Conservation (phyloP, 2,888 invertebrate genomes). For the Drosophila percnosoma region DNA sequence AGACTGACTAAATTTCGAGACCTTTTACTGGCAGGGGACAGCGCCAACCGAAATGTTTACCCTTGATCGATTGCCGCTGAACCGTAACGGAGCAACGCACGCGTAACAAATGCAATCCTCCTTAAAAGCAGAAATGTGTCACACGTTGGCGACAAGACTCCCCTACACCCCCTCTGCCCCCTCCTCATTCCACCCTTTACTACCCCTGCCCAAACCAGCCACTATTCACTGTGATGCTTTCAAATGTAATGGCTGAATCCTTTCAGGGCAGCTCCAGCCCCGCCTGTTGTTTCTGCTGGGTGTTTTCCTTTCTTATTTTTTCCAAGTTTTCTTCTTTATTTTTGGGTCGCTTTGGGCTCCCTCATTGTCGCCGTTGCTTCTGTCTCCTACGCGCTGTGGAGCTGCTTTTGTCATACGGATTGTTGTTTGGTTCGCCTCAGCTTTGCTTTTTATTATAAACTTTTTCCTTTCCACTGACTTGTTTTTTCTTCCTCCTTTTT, state of each 20-base stretch:
- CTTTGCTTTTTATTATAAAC: slow-evolving; percentile 64
- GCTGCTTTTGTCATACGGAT: slow-evolving; percentile 60
- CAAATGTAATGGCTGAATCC: slow-evolving; percentile 72
- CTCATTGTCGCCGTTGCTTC: slow-evolving; percentile 69
- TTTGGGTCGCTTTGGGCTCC: slow-evolving; percentile 44
- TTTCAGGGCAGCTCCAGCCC: slow-evolving; percentile 62
- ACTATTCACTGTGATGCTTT: slow-evolving; percentile 33
- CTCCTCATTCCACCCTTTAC: background rate
- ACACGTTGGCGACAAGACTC: slow-evolving; percentile 64
- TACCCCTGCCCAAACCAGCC: background rate
- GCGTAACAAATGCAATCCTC: slow-evolving; percentile 81
- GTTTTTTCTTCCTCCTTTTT: slow-evolving; percentile 27
- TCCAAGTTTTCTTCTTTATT: slow-evolving; percentile 26
- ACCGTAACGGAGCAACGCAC: slow-evolving; percentile 76
- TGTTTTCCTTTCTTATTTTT: slow-evolving; percentile 28
- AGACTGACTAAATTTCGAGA: slow-evolving; percentile 77
- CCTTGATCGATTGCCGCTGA: slow-evolving; percentile 81
- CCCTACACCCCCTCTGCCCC: background rate
- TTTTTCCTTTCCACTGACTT: slow-evolving; percentile 54
- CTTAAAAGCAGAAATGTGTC: slow-evolving; percentile 84
- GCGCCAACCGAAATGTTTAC: slow-evolving; percentile 67
- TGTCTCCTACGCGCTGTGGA: slow-evolving; percentile 59
- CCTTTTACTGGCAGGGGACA: slow-evolving; percentile 42
- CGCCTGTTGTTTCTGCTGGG: slow-evolving; percentile 55
- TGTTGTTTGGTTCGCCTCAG: slow-evolving; percentile 52